These are phyloP conservation scores for Eurypyga helias DNA, from an alignment of 2,113 vertebrate species.

Conservation along the genomic window DNA sequence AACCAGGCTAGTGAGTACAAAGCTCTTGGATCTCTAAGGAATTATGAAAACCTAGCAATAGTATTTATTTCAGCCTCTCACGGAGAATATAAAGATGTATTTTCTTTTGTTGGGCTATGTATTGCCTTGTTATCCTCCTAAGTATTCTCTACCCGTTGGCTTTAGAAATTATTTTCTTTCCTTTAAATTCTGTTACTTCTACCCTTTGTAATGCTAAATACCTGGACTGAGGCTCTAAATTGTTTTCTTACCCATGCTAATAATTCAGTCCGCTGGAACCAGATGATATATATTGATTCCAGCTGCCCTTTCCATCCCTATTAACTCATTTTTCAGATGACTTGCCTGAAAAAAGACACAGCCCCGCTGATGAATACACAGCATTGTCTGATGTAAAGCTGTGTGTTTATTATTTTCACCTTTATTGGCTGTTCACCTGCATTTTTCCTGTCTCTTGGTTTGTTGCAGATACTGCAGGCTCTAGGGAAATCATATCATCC, in stretches of 20 bases:
- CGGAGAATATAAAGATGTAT: neutral
- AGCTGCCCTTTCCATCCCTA: neutral
- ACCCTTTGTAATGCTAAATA: neutral
- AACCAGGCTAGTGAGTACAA: neutral
- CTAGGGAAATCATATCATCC: conserved; percentile 96
- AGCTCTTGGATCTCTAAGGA: neutral
- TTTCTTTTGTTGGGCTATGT: neutral
- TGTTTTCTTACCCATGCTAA: neutral
- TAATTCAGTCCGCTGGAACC: neutral
- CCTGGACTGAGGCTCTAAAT: neutral
- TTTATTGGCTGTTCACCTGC: neutral
- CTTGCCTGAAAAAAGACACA: neutral
- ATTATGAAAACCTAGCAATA: neutral
- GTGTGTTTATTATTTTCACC: neutral
- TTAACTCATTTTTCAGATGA: neutral
- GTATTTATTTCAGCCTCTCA: neutral
- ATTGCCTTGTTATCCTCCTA: neutral
- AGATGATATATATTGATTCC: neutral
- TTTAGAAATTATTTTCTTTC: neutral
- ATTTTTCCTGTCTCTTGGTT: neutral
- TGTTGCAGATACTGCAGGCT: conserved; percentile 92
- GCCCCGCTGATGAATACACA: neutral
- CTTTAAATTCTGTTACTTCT: neutral
- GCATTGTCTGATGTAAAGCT: neutral
- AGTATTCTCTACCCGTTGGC: neutral